phyloP scores from a whole-genome alignment of 2,113 vertebrate genomes.

The Plectropomus leopardus region DNA sequence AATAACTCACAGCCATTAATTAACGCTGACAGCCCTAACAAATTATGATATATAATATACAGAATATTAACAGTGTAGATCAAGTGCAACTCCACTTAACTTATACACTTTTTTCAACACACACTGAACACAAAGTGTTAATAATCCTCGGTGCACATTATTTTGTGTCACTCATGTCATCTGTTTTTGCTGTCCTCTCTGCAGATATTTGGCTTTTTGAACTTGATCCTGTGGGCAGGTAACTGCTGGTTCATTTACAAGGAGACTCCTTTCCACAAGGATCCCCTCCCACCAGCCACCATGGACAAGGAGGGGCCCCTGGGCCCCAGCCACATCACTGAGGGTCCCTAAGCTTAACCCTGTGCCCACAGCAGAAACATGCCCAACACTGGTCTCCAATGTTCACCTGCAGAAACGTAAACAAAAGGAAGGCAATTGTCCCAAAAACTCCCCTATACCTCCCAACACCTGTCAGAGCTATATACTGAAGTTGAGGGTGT shows the following conservation, averaged over 20 bases:
- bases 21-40: too few species aligned
- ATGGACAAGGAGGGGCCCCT: slow-evolving; percentile 72
- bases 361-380: slow-evolving; percentile 40
- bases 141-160: neutral
- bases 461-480: neutral
- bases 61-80: too few species aligned
- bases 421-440: slow-evolving; percentile 23
- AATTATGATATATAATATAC: too few species aligned
- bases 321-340: slow-evolving; percentile 58
- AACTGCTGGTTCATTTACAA: slow-evolving; percentile 98
- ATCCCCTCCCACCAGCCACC: slow-evolving; percentile 83
- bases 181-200: slow-evolving; percentile 42
- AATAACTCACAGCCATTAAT: too few species aligned
- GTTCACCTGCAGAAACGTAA: slow-evolving; percentile 41
- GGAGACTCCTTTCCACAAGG: slow-evolving; percentile 92
- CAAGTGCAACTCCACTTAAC: too few species aligned
- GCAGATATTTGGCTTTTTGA: slow-evolving; percentile 96
- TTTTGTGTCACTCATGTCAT: neutral
- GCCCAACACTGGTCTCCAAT: slow-evolving; percentile 46
- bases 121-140: neutral
- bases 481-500: neutral
- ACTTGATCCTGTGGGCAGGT: slow-evolving; percentile 93
- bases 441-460: neutral
- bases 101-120: neutral
- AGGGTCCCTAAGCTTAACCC: slow-evolving; percentile 14